A percentile compares a stretch with the other conserved stretches of the same genome.
Evolutionary conservation across 2,113 vertebrate species (phyloP).

Genomic region (Chiloscyllium plagiosum): DNA sequence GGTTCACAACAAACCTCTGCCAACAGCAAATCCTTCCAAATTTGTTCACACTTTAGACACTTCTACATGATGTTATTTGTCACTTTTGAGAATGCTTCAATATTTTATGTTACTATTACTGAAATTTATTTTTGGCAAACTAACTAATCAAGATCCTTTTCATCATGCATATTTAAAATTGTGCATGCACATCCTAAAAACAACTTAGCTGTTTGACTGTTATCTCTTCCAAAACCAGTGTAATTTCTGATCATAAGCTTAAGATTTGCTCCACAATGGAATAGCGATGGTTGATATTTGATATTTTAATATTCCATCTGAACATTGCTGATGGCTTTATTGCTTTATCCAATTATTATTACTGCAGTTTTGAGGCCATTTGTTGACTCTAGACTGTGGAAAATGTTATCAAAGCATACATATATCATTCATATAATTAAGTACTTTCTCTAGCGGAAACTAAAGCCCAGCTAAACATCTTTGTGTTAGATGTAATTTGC

Average conservation of each 20-base stretch:
- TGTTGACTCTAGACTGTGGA: too few species aligned
- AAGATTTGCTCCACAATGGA: not conserved
- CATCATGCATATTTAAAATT: not conserved
- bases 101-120: not conserved
- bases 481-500: not conserved
- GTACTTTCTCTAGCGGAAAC: not conserved
- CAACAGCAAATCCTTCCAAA: not conserved
- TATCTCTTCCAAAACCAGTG: not conserved
- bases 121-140: not conserved
- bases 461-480: not conserved
- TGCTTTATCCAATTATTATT: not conserved
- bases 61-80: not conserved
- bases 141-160: not conserved
- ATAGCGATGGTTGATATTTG: not conserved
- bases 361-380: too few species aligned
- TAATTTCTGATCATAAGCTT: not conserved
- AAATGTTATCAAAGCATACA: not conserved
- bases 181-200: not conserved
- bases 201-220: not conserved
- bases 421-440: not conserved
- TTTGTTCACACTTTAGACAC: not conserved
- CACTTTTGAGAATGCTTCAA: not conserved
- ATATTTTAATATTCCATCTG: not conserved
- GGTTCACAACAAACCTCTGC: not conserved
- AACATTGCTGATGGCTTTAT: not conserved